A percentile compares a stretch with the other conserved stretches of the same genome.
phyloP scores from a whole-genome alignment of 2,888 invertebrate species.

The Mesochorus sp. region DNA sequence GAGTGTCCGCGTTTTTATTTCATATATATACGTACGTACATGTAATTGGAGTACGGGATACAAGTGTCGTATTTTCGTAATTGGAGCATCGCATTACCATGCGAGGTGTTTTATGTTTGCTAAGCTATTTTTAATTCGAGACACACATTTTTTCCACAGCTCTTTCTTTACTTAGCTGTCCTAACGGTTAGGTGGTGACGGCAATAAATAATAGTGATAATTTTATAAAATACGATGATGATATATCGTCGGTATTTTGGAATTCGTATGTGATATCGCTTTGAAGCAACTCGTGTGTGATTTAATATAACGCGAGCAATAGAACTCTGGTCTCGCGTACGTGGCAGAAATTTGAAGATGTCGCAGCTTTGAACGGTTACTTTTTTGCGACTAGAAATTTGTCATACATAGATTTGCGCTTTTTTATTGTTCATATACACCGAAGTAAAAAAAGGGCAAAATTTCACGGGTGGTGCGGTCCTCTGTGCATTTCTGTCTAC shows the following conservation, averaged over 20 bases:
- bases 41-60: constrained; percentile 9
- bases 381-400: neutral
- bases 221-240: neutral
- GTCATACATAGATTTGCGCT: neutral
- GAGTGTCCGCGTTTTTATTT: neutral
- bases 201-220: constrained; percentile 18
- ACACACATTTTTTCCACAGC: constrained; percentile 35
- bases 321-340: constrained; percentile 11
- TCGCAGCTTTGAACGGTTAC: neutral
- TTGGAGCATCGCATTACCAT: constrained; percentile 41
- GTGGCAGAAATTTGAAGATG: constrained; percentile 18
- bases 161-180: constrained; percentile 20
- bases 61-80: constrained; percentile 45
- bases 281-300: neutral
- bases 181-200: no score
- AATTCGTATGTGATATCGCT: constrained; percentile 5
- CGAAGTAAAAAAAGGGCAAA: neutral
- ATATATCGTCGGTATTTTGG: constrained; percentile 13
- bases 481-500: neutral
- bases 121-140: constrained; percentile 48
- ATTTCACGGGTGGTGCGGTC: neutral
- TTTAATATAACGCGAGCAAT: neutral
- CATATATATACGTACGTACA: neutral
- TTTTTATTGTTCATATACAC: no score
- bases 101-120: constrained; percentile 46